Percentiles rank a stretch among this genome's conserved stretches.
Evolutionary conservation across 1,140 invertebrate genomes (phyloP).

Genomic region (Drosophila cardini): DNA sequence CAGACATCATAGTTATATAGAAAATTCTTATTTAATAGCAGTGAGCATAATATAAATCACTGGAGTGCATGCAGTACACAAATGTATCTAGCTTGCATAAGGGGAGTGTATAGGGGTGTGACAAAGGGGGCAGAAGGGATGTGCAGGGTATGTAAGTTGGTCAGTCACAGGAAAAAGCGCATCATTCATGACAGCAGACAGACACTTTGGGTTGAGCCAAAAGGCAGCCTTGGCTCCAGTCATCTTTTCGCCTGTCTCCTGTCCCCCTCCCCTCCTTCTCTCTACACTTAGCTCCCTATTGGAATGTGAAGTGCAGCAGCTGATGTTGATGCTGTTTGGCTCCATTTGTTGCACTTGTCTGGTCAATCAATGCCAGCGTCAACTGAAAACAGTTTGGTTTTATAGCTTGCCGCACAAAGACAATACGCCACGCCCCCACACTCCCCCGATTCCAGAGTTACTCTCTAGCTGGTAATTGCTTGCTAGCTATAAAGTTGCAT

Average conservation of each 20-base stretch:
- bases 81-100: conserved; percentile 54
- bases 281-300: background rate
- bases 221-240: conserved; percentile 31
- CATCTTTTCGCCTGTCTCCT: background rate
- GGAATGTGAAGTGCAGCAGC: conserved; percentile 70
- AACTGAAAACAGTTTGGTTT: conserved; percentile 80
- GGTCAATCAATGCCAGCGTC: conserved; percentile 76
- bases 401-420: conserved; percentile 77
- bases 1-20: conserved; percentile 58
- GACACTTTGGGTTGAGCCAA: conserved; percentile 21
- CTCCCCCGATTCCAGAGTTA: too few relatives aligned
- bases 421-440: conserved; percentile 47
- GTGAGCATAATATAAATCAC: conserved; percentile 62
- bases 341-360: conserved; percentile 80
- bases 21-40: conserved; percentile 78
- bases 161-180: conserved; percentile 64
- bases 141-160: conserved; percentile 40
- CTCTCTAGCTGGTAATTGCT: conserved; percentile 66
- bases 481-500: conserved; percentile 68
- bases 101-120: background rate
- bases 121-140: background rate
- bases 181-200: conserved; percentile 66
- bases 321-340: conserved; percentile 60
- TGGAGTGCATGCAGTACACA: conserved; percentile 54
- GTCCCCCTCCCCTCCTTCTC: background rate